Evolutionary conservation across 2,888 invertebrate species (phyloP).

Genomic region (Eugnorisma glareosa): DNA sequence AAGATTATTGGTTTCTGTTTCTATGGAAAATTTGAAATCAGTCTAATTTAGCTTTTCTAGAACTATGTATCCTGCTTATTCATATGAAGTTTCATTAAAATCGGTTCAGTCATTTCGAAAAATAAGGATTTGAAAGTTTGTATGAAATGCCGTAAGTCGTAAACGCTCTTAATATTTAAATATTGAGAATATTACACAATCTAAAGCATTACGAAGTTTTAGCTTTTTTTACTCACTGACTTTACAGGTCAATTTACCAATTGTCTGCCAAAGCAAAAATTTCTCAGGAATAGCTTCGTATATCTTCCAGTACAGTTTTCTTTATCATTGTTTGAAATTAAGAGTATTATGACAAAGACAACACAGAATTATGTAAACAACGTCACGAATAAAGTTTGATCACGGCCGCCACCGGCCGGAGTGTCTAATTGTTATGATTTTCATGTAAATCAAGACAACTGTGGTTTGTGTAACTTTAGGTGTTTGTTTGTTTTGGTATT

Average conservation of each 20-base stretch:
- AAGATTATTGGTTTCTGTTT: too few species aligned
- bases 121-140: too few species aligned
- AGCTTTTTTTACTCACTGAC: not conserved
- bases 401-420: slow-evolving; percentile 26
- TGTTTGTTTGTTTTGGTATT: slow-evolving; percentile 29
- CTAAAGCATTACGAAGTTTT: not conserved
- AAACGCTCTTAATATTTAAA: too few species aligned
- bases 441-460: slow-evolving; percentile 53
- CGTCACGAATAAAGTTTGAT: slow-evolving; percentile 43
- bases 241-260: not conserved
- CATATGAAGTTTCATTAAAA: too few species aligned
- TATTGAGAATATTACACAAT: not conserved
- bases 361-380: slow-evolving; percentile 46
- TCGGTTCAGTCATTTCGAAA: too few species aligned
- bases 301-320: not conserved
- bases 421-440: slow-evolving; percentile 48
- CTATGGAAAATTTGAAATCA: too few species aligned
- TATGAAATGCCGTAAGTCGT: too few species aligned
- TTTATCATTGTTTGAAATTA: slow-evolving; percentile 24
- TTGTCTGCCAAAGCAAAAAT: not conserved
- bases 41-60: too few species aligned
- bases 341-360: slow-evolving; percentile 25
- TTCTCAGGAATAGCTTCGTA: not conserved
- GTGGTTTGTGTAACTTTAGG: slow-evolving; percentile 33
- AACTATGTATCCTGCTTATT: too few species aligned